Evolutionary conservation across 2,888 invertebrate genomes (phyloP).

Genomic region (Plagodis dolabraria): DNA sequence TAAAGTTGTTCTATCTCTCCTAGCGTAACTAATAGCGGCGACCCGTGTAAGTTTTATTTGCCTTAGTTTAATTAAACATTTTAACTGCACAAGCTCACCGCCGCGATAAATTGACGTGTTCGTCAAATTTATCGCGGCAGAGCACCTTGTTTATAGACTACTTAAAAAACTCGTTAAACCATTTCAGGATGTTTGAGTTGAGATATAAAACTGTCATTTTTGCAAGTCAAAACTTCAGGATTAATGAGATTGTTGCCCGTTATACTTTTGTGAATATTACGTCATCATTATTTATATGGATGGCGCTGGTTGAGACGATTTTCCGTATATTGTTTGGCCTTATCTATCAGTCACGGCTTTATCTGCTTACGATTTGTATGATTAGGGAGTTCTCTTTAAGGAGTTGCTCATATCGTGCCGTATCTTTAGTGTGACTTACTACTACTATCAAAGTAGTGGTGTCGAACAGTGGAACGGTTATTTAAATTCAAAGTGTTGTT

Average conservation of each 20-base stretch:
- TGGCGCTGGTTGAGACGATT: conserved; percentile 21
- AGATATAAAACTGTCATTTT: conserved; percentile 11
- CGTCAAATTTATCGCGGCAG: conserved; percentile 11
- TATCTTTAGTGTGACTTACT: conserved; percentile 53
- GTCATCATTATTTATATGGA: conserved; percentile 5
- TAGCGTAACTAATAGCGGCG: conserved; percentile 8
- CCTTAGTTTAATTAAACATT: conserved; percentile 18
- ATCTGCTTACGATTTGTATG: conserved; percentile 48
- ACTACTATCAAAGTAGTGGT: conserved; percentile 21
- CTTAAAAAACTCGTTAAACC: conserved; percentile 22
- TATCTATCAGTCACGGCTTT: conserved; percentile 37
- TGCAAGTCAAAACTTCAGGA: not conserved
- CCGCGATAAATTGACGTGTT: conserved; percentile 1
- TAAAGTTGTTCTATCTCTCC: conserved; percentile 9
- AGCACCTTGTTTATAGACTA: conserved; percentile 10
- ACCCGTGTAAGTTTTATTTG: conserved; percentile 16
- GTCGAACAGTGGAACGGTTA: conserved; percentile 9
- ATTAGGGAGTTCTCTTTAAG: conserved; percentile 46
- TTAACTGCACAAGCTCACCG: conserved; percentile 9
- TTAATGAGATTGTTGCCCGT: conserved; percentile 5
- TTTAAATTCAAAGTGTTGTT: conserved; percentile 1
- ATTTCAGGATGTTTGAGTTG: conserved; percentile 8
- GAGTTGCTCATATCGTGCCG: conserved; percentile 56
- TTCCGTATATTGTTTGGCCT: conserved; percentile 24
- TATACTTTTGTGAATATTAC: conserved; percentile 4